Percentiles rank a stretch among this genome's conserved stretches.
These are phyloP conservation scores for Rotaria sp. DNA, from an alignment of 2,888 invertebrate species.

Conservation along the genomic window DNA sequence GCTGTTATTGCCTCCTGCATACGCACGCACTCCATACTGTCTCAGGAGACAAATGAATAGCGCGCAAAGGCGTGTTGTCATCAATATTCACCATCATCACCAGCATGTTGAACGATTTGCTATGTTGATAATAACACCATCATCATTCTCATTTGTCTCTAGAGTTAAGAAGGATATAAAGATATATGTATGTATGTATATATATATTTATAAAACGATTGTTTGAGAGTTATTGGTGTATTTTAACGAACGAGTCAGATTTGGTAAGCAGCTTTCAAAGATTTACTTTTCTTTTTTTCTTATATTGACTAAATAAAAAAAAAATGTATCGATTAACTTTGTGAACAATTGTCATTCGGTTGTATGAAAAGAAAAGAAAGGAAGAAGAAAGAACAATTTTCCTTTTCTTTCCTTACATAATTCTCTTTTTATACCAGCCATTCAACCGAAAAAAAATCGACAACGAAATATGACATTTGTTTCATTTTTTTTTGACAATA, in stretches of 20 bases:
- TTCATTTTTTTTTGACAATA: neutral
- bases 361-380: constrained; percentile 4
- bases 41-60: constrained; percentile 14
- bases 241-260: neutral
- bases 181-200: neutral
- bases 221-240: neutral
- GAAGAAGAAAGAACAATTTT: neutral
- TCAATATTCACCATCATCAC: neutral
- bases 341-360: constrained; percentile 18
- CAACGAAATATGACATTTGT: constrained; percentile 3
- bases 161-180: neutral
- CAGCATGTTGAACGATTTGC: constrained; percentile 1
- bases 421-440: neutral
- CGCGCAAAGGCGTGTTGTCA: neutral
- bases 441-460: constrained; percentile 13
- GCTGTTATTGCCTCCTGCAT: constrained; percentile 3
- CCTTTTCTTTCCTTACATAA: neutral
- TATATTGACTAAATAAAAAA: neutral
- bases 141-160: neutral
- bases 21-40: neutral
- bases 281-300: neutral
- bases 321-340: constrained; percentile 20
- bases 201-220: neutral
- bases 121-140: constrained; percentile 7
- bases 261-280: constrained; percentile 9